Evolutionary conservation across 92 coral and sea anemone genomes (phyloP), one percentile per base, ranked within the genome.

Genomic region (Heliopora coerulea): DNA sequence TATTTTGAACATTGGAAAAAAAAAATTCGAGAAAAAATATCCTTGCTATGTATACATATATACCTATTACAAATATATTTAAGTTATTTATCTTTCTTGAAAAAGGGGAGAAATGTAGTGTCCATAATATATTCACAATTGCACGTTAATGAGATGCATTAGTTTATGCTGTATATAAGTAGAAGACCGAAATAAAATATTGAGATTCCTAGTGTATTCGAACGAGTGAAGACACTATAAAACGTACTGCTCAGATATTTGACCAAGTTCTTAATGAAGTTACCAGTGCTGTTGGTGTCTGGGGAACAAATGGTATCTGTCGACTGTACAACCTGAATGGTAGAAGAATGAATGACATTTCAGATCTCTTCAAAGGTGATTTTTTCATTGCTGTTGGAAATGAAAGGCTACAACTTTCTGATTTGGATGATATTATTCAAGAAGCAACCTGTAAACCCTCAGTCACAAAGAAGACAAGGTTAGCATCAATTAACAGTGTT

Each of bases 301-400:
- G 91, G 21, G 95, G 98, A 0, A 86, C 89, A 0, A 82, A 86
- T 17, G 89, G 90, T 67, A 83, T 87, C 25, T 89, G 95, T 21
- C 88, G 91, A 39, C 61, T 95, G 30, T 95, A 75, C 83, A 82
- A 89, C 3, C 61, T 81, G 20, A 86, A 73, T 27, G 98, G 99
- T 3, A 90, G 86, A 25, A 89, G 83, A 30, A 75, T 95, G 60
- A 82, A 70, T 26, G 86, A 84, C 7, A 84, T 91, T 34, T 39
- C 74, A 28, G 97, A 90, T 37, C 58, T 95, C 24, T 95, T 95
- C 56, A 75, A 61, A 18, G 91, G 83, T 58, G 79, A 84, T 68
- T 88, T 87, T 52, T 95, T 95, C 80, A 91, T 95, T 66, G 99
- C 99, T 20, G 99, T 95, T 48, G 99, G 99, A 35, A 95, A 73